Conservation (phyloP, 2,797 vertebrate species). For the Decapterus maruadsi region DNA sequence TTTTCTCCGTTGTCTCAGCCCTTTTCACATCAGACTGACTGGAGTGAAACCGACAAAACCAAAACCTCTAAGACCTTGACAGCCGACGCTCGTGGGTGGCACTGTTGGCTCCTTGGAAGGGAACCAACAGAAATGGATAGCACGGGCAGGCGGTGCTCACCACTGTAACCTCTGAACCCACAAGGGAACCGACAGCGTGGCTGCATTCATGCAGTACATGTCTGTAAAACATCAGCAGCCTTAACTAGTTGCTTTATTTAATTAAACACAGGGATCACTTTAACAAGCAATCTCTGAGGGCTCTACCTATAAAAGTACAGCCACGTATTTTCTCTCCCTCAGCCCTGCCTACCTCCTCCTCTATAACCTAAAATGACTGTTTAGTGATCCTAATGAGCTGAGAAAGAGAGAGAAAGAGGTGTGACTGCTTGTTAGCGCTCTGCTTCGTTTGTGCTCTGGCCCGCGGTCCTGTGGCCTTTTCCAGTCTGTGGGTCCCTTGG, state of each 20-base stretch:
- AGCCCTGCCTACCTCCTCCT: conserved; percentile 3
- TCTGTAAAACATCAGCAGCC: conserved; percentile 76
- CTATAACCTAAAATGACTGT: conserved; percentile 73
- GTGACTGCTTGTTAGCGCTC: conserved; percentile 77
- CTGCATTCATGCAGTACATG: conserved; percentile 47
- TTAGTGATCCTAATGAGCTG: conserved; percentile 83
- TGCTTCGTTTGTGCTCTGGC: conserved; percentile 36
- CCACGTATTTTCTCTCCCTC: conserved; percentile 54
- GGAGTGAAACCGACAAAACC: conserved; percentile 59
- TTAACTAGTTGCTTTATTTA: conserved; percentile 73
- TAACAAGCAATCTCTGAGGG: conserved; percentile 73
- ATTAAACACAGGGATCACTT: conserved; percentile 74
- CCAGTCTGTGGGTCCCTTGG: conserved; percentile 66
- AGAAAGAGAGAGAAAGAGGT: conserved; percentile 76
- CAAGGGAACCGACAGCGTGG: conserved; percentile 65
- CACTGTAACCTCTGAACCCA: conserved; percentile 72
- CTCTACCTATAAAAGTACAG: conserved; percentile 68
- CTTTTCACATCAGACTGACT: conserved; percentile 44
- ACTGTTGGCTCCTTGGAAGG: conserved; percentile 58
- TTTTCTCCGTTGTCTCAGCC: conserved; percentile 28
- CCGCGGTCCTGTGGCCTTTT: conserved; percentile 51
- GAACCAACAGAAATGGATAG: conserved; percentile 69
- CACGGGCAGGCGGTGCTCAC: conserved; percentile 62
- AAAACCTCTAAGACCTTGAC: conserved; percentile 58
- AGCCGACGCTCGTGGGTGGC: conserved; percentile 70